phyloP scores from a whole-genome alignment of 2,797 vertebrate genomes.

The Enteromius treurensis region DNA sequence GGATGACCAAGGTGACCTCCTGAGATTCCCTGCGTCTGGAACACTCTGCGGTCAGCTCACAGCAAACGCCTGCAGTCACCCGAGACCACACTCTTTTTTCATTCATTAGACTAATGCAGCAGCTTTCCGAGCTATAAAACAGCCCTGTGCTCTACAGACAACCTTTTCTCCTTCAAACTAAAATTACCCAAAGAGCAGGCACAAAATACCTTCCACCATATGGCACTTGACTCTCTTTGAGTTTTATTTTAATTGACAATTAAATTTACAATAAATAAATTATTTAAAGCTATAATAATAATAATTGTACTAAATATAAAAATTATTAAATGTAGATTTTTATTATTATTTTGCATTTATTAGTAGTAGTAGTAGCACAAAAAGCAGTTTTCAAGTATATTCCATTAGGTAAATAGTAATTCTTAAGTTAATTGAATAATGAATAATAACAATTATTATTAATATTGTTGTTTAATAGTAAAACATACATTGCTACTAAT shows the following conservation, averaged over 20 bases:
- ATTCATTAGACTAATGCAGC: slow-evolving; percentile 50
- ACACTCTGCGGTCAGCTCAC: slow-evolving; percentile 36
- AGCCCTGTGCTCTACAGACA: slow-evolving; percentile 13
- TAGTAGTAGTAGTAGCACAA: too few species aligned
- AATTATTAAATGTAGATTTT: background rate
- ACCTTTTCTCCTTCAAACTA: slow-evolving; percentile 46
- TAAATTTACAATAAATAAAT: too few species aligned
- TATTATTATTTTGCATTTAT: background rate
- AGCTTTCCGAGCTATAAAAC: slow-evolving; percentile 5
- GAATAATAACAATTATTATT: too few species aligned
- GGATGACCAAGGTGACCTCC: slow-evolving; percentile 52
- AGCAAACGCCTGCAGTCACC: slow-evolving; percentile 8
- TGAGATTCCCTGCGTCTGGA: slow-evolving; percentile 21
- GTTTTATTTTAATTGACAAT: background rate
- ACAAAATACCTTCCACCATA: slow-evolving; percentile 15
- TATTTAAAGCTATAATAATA: background rate
- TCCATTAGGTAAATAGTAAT: too few species aligned
- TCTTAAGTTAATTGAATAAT: too few species aligned
- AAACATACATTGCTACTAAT: too few species aligned
- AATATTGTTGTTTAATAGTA: too few species aligned
- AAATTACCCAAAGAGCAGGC: slow-evolving; percentile 30
- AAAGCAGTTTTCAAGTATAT: too few species aligned
- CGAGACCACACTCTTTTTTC: slow-evolving; percentile 40
- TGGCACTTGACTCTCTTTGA: slow-evolving; percentile 14
- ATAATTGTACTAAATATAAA: background rate